Evolutionary conservation across 1,140 invertebrate genomes (phyloP), one percentile per base, ranked within the genome.

Genomic region (Neuroterus valhalla): DNA sequence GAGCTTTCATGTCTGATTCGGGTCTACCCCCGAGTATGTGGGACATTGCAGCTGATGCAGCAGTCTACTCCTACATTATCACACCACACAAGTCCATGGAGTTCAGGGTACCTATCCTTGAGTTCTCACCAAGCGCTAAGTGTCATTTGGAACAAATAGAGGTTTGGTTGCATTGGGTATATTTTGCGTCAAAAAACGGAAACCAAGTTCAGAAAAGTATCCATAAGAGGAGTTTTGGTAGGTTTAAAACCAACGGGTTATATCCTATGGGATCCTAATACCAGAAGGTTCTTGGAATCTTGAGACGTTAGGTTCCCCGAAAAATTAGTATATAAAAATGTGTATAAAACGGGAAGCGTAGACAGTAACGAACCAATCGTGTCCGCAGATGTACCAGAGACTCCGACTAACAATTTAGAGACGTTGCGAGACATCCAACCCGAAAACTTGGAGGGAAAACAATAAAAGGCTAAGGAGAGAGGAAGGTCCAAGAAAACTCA

Each of bases 11-110:
- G 31, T 31, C 4, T 31, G 31, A 31, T 6, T 31, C 31, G 4
- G 5, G 31, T 31, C 8, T 3, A 6, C 31, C 31, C 31, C 26
- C 31, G 4, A 31, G 31, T 31, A 72, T 78, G 79, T 91, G 87
- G 88, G 81, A 81, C 69, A 79, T 88, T 66, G 85, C 87, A 52
- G 72, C 81, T 11, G 67, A 76, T 21, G 82, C 75, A 68, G 88
- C 86, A 0, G 82, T 79, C 8, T 82, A 89, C 72, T 69, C 81
- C 5, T 81, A 85, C 45, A 89, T 89, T 72, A 68, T 77, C 14
- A 77, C 77, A 14, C 79, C 79, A 11, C 81, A 81, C 19, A 83
- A 80, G 67, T 46, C 74, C 2, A 80, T 75, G 23, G 52, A 70
- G n/a, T 80, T 66, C 48, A 55, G 74, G 23, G 17, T 70, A 5